phyloP scores from a whole-genome alignment of 2,113 vertebrate genomes.

The Psittacara wagleri region DNA sequence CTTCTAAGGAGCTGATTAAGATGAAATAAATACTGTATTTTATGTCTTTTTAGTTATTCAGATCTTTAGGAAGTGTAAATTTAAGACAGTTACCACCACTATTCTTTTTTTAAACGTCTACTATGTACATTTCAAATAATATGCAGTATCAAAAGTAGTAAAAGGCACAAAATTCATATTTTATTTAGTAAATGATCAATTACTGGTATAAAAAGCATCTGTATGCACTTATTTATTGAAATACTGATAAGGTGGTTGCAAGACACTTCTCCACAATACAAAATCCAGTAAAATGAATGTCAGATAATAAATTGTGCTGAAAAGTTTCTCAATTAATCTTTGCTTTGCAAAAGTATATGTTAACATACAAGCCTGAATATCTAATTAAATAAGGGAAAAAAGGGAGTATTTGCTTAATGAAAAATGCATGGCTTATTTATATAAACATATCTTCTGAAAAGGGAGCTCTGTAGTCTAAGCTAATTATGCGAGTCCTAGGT shows the following conservation, averaged over 20 bases:
- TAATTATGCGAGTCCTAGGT: conserved; percentile 74
- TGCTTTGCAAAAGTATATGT: conserved; percentile 11
- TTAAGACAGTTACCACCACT: neutral
- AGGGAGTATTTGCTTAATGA: conserved; percentile 56
- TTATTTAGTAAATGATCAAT: neutral
- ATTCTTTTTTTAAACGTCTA: neutral
- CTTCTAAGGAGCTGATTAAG: neutral
- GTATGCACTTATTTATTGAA: neutral
- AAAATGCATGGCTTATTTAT: conserved; percentile 71
- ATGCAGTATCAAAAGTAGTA: neutral
- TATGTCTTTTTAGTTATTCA: neutral
- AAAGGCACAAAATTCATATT: neutral
- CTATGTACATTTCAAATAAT: neutral
- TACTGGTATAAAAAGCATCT: neutral
- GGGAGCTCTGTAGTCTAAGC: conserved; percentile 69
- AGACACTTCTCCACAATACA: neutral
- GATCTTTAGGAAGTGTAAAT: neutral
- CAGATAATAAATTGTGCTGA: neutral
- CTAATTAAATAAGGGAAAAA: neutral
- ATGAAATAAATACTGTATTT: neutral
- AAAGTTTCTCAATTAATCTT: neutral
- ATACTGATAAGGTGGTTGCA: neutral
- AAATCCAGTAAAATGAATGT: neutral
- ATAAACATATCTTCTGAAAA: conserved; percentile 73
- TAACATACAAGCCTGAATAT: conserved; percentile 16